A percentile compares a stretch with the other conserved stretches of the same genome.
These are phyloP conservation scores for Acleris holmiana DNA, from an alignment of 2,888 invertebrate genomes.

Conservation along the genomic window DNA sequence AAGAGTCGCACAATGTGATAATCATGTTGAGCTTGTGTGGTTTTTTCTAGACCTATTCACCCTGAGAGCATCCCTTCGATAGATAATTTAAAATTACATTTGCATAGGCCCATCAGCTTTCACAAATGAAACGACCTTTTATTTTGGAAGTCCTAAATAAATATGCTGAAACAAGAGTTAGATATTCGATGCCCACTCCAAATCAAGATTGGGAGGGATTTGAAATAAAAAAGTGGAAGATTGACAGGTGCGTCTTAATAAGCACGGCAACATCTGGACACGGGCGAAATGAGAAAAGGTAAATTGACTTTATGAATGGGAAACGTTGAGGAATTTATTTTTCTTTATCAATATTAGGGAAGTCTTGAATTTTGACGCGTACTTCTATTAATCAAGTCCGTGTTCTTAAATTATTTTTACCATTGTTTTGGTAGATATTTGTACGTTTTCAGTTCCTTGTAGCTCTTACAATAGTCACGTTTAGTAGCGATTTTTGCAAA, in stretches of 20 bases:
- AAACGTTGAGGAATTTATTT: constrained; percentile 42
- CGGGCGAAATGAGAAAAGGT: constrained; percentile 78
- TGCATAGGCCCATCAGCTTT: constrained; percentile 60
- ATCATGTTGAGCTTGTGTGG: no score
- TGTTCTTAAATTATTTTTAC: constrained; percentile 1
- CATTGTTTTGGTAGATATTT: no score
- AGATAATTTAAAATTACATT: constrained; percentile 35
- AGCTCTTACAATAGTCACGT: not conserved
- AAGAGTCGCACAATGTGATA: no score
- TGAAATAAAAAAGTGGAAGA: constrained; percentile 78
- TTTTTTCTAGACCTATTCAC: no score
- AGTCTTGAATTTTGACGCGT: constrained; percentile 5
- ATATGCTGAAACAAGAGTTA: constrained; percentile 43
- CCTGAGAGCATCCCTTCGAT: not conserved
- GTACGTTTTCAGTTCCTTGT: no score
- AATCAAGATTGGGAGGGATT: constrained; percentile 65
- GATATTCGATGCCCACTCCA: constrained; percentile 64
- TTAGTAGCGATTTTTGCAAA: no score
- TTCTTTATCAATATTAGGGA: constrained; percentile 39
- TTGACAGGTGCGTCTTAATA: constrained; percentile 85
- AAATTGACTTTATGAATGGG: constrained; percentile 70
- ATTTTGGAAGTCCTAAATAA: constrained; percentile 47
- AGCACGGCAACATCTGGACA: constrained; percentile 75
- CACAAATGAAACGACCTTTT: constrained; percentile 60
- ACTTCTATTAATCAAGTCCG: constrained; percentile 10